A percentile compares a stretch with the other conserved stretches of the same genome.
phyloP scores from a whole-genome alignment of 2,797 vertebrate species.

The Thripadectes ignobilis region DNA sequence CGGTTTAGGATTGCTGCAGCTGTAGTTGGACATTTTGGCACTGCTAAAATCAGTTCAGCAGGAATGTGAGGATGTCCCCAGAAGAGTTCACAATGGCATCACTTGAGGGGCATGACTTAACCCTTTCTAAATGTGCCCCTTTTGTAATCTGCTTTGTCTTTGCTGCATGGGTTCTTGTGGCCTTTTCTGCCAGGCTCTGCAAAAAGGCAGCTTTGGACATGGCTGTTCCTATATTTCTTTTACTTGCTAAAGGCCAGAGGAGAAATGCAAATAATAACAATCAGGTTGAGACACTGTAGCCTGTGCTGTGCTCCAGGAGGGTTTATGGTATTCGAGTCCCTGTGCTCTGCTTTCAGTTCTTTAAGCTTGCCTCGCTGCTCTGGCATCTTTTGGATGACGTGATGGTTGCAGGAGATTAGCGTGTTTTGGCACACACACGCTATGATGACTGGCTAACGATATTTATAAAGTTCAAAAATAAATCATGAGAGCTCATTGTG shows the following conservation, averaged over 20 bases:
- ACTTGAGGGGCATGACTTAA: neutral
- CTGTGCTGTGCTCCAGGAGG: neutral
- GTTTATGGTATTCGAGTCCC: neutral
- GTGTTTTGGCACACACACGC: neutral
- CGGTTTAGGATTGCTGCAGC: neutral
- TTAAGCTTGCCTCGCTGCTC: neutral
- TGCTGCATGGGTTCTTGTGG: neutral
- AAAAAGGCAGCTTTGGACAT: neutral
- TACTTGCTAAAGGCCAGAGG: neutral
- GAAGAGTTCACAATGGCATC: neutral
- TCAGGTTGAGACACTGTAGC: neutral
- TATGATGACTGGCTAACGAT: constrained; percentile 48
- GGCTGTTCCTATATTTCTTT: neutral
- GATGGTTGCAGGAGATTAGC: constrained; percentile 29
- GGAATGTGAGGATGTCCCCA: neutral
- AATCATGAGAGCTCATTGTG: constrained; percentile 52
- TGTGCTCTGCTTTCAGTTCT: neutral
- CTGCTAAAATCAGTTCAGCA: neutral
- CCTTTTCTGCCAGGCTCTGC: neutral
- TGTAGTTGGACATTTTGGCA: neutral
- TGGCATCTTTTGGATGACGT: constrained; percentile 25
- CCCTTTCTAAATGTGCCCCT: neutral
- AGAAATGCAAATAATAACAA: neutral
- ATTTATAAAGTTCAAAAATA: constrained; percentile 57
- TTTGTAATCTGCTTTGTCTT: neutral